A percentile compares a stretch with the other conserved stretches of the same genome.
These are phyloP conservation scores for Clinocottus analis DNA, from an alignment of 2,113 vertebrate species.

Conservation along the genomic window DNA sequence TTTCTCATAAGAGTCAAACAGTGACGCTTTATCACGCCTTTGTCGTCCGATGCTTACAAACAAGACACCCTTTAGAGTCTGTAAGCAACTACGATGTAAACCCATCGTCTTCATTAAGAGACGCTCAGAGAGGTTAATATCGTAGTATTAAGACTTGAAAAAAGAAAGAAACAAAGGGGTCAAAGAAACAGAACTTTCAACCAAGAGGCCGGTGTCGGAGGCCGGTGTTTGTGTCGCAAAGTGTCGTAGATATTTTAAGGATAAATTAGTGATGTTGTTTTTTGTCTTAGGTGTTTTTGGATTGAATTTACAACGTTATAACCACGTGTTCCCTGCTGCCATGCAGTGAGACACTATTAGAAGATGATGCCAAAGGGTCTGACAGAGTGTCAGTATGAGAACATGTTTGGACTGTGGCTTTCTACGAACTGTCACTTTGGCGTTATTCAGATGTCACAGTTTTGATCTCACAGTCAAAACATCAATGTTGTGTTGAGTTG, in stretches of 20 bases:
- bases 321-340: not conserved
- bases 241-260: not conserved
- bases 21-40: not conserved
- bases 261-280: not conserved
- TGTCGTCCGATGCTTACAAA: not conserved
- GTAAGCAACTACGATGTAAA: not conserved
- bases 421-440: conserved; percentile 46
- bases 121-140: not conserved
- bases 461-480: conserved; percentile 25
- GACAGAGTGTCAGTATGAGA: not conserved
- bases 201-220: not conserved
- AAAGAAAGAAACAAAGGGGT: too few species aligned
- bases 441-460: conserved; percentile 40
- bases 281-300: not conserved
- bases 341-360: not conserved
- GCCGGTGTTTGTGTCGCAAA: not conserved
- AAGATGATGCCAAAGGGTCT: not conserved
- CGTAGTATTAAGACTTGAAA: not conserved
- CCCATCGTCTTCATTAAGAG: not conserved
- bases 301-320: not conserved
- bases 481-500: conserved; percentile 33
- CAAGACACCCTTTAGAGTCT: not conserved
- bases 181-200: too few species aligned
- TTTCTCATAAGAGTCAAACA: not conserved
- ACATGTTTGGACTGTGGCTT: conserved; percentile 21